These are phyloP conservation scores for Columba livia DNA, from an alignment of 2,113 vertebrate genomes.

Conservation along the genomic window DNA sequence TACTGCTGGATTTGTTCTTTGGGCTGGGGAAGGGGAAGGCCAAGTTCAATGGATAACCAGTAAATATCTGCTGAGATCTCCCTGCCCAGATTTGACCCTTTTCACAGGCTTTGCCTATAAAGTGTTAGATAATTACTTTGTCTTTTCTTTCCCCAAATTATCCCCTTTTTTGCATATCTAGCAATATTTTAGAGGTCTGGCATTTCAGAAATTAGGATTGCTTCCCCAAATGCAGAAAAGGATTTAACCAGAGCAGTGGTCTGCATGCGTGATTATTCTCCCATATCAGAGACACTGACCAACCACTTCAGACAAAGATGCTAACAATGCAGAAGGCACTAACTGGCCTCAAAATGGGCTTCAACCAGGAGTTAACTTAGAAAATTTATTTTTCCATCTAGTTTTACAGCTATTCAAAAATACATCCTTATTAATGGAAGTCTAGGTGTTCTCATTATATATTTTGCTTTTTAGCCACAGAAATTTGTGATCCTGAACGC, in stretches of 20 bases:
- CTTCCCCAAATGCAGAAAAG: neutral
- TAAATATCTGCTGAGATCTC: neutral
- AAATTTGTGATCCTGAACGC: neutral
- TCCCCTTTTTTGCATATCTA: neutral
- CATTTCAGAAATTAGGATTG: neutral
- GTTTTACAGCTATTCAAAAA: neutral
- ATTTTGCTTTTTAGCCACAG: neutral
- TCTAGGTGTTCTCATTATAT: neutral
- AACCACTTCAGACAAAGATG: neutral
- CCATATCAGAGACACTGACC: neutral
- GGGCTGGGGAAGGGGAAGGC: neutral
- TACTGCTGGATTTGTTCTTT: conserved; percentile 28
- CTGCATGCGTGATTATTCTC: neutral
- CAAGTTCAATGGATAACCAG: neutral
- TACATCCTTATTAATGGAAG: neutral
- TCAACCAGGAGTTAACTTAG: neutral
- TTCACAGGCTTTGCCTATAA: neutral
- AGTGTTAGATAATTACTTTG: neutral
- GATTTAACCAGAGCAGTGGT: neutral
- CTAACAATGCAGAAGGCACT: neutral
- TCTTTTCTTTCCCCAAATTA: neutral
- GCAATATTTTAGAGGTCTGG: neutral
- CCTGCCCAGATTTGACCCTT: neutral
- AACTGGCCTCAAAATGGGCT: neutral
- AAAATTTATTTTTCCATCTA: neutral